phyloP scores from a whole-genome alignment of 2,888 invertebrate genomes.

The Noctua fimbriata region DNA sequence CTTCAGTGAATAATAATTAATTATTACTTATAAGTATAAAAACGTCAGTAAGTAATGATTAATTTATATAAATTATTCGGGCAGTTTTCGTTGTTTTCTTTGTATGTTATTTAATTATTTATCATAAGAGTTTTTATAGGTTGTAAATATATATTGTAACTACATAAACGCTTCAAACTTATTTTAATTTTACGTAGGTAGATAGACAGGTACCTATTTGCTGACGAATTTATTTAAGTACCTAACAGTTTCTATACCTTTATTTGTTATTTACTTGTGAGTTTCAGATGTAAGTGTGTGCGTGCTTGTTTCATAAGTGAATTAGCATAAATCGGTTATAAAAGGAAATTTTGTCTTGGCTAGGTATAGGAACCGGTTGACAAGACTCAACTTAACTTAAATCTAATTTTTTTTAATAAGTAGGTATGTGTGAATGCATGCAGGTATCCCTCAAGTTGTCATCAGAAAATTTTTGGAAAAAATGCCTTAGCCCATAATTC shows the following conservation, averaged over 20 bases:
- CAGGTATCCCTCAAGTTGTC: neutral
- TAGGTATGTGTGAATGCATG: neutral
- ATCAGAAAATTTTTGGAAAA: neutral
- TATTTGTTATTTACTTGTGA: neutral
- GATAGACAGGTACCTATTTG: neutral
- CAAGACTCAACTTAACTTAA: neutral
- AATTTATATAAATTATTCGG: constrained; percentile 42
- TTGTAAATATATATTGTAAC: neutral
- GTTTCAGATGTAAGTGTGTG: neutral
- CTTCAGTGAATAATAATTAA: constrained; percentile 83
- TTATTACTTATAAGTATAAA: constrained; percentile 72
- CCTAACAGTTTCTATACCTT: neutral
- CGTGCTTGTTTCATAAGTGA: neutral
- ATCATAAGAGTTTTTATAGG: neutral
- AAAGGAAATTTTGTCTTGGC: neutral
- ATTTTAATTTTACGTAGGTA: neutral
- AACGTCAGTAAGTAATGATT: constrained; percentile 44
- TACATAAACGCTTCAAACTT: neutral
- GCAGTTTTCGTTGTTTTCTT: constrained; percentile 20
- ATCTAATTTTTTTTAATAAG: neutral
- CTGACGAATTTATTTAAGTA: neutral
- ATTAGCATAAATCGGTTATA: neutral
- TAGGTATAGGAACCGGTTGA: too few species aligned
- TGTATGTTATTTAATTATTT: neutral
- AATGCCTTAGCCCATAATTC: constrained; percentile 11